Conservation (phyloP, 2,113 vertebrate genomes). For the Periophthalmus modestus region DNA sequence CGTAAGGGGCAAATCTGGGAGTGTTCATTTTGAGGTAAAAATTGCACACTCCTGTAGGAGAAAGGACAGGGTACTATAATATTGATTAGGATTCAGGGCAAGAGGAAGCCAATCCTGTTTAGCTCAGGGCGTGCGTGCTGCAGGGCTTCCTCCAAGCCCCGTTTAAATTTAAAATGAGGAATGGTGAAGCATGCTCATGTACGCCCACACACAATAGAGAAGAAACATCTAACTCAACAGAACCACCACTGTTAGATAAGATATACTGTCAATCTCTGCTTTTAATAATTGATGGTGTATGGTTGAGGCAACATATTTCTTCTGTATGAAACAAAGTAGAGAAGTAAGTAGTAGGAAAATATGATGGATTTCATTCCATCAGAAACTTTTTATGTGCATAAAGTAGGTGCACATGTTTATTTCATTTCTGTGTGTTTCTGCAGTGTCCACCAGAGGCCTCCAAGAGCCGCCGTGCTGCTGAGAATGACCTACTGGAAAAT, state of each 20-base stretch:
- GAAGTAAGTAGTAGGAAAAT: background rate
- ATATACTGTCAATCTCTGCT: background rate
- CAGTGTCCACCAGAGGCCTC: conserved; percentile 86
- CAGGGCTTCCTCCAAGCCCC: conserved; percentile 50
- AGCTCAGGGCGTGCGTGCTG: conserved; percentile 48
- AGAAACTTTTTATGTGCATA: background rate
- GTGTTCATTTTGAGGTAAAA: conserved; percentile 22
- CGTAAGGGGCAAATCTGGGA: background rate
- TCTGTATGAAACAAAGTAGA: background rate
- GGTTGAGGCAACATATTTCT: background rate
- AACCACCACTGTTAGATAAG: background rate
- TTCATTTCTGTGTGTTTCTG: background rate
- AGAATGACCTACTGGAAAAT: conserved; percentile 85
- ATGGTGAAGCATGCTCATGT: conserved; percentile 6
- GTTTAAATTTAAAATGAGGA: conserved; percentile 55
- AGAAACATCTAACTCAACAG: background rate
- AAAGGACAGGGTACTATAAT: conserved; percentile 19
- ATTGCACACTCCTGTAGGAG: conserved; percentile 17
- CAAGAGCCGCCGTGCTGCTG: conserved; percentile 89
- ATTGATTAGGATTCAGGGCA: conserved; percentile 44
- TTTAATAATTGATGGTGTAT: background rate
- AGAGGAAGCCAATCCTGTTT: conserved; percentile 31
- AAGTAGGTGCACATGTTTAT: background rate
- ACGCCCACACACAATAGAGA: background rate
- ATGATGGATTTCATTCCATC: background rate